phyloP scores from a whole-genome alignment of 1,140 invertebrate genomes.

The Drosophila nannoptera region DNA sequence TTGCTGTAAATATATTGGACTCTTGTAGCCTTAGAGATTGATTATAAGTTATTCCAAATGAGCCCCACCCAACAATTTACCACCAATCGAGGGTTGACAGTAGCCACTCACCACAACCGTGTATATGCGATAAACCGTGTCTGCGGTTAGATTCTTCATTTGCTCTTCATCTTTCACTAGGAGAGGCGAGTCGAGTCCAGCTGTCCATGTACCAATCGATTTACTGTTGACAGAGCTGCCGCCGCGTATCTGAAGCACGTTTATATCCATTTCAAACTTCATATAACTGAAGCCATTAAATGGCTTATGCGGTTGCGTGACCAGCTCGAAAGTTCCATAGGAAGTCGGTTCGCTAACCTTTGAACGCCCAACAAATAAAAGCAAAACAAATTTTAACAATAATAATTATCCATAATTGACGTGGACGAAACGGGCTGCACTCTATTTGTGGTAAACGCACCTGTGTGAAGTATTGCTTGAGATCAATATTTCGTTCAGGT shows the following conservation, averaged over 20 bases:
- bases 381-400: constrained; percentile 25
- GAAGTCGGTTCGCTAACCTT: constrained; percentile 82
- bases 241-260: constrained; percentile 83
- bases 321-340: constrained; percentile 83
- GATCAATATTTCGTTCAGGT: constrained; percentile 83
- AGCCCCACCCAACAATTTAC: background rate
- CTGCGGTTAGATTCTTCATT: constrained; percentile 87
- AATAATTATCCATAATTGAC: constrained; percentile 65
- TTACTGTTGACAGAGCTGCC: constrained; percentile 83
- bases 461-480: constrained; percentile 81
- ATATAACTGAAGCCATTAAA: constrained; percentile 86
- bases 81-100: background rate
- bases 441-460: constrained; percentile 61
- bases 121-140: constrained; percentile 89
- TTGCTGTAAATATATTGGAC: constrained; percentile 81
- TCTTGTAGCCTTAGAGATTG: no score
- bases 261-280: constrained; percentile 86
- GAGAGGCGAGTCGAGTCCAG: constrained; percentile 83
- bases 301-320: constrained; percentile 75
- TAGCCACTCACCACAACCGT: constrained; percentile 84
- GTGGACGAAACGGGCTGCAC: constrained; percentile 27
- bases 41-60: no score
- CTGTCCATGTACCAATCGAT: constrained; percentile 84
- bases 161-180: constrained; percentile 82
- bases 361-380: constrained; percentile 2